These are phyloP conservation scores for Lepidonotus clava DNA, from an alignment of 2,888 invertebrate species.

Conservation along the genomic window DNA sequence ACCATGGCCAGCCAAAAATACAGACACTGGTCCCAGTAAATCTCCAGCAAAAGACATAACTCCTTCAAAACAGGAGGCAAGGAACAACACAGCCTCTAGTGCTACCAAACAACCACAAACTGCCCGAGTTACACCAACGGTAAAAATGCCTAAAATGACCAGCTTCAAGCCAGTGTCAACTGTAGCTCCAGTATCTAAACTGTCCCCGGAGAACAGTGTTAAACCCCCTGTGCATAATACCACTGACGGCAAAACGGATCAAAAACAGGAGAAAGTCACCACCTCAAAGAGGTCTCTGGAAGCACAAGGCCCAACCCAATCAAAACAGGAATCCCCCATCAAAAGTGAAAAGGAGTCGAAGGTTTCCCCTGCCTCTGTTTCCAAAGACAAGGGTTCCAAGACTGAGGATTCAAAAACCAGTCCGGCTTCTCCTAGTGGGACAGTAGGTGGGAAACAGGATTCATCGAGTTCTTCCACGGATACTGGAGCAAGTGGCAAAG, in stretches of 20 bases:
- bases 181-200: too few relatives aligned
- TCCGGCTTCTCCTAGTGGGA: neutral
- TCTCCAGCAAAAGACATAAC: neutral
- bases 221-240: too few relatives aligned
- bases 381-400: neutral
- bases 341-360: neutral
- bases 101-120: neutral
- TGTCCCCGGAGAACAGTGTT: neutral
- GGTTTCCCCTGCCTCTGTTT: neutral
- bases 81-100: neutral
- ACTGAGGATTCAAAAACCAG: neutral
- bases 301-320: neutral
- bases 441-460: neutral
- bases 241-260: neutral
- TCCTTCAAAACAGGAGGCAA: neutral
- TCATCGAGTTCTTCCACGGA: neutral
- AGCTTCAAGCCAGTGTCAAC: conserved; percentile 27
- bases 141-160: neutral
- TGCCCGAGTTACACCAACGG: neutral
- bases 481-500: neutral
- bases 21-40: conserved; percentile 25
- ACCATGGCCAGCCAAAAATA: neutral
- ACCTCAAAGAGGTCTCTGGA: neutral
- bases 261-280: neutral
- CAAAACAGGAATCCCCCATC: neutral